Evolutionary conservation across 2,797 vertebrate genomes (phyloP).

Genomic region (Rhabdomys pumilio): DNA sequence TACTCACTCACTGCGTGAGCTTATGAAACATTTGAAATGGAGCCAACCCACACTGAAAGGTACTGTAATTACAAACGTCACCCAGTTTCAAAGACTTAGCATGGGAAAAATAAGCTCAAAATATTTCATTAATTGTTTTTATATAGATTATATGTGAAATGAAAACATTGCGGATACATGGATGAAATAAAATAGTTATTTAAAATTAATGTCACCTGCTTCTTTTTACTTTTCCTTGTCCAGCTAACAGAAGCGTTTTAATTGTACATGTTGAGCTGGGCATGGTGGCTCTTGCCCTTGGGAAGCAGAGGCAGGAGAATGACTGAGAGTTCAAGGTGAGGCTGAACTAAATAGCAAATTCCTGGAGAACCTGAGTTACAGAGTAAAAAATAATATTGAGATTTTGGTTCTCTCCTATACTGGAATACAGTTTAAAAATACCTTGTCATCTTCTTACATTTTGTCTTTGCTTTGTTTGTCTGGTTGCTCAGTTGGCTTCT

Average conservation of each 20-base stretch:
- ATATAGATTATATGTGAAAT: background rate
- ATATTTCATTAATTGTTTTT: conserved; percentile 20
- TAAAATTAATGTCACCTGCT: conserved; percentile 16
- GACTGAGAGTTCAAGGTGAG: background rate
- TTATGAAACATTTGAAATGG: conserved; percentile 4
- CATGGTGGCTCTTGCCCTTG: background rate
- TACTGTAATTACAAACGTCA: background rate
- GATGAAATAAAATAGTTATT: conserved; percentile 20
- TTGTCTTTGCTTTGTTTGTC: background rate
- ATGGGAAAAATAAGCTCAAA: background rate
- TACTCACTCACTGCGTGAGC: background rate
- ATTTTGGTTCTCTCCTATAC: background rate
- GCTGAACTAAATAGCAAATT: background rate
- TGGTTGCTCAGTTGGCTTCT: background rate
- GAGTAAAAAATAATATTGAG: background rate
- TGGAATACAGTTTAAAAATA: conserved; percentile 8
- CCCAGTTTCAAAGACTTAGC: background rate
- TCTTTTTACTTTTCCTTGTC: background rate
- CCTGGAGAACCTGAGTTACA: background rate
- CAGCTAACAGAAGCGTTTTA: background rate
- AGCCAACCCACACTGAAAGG: background rate
- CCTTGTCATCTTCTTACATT: background rate
- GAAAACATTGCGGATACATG: background rate
- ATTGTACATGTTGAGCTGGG: background rate
- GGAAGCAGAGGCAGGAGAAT: background rate